phyloP scores from a whole-genome alignment of 2,113 vertebrate genomes.

The Pygoscelis antarcticus region DNA sequence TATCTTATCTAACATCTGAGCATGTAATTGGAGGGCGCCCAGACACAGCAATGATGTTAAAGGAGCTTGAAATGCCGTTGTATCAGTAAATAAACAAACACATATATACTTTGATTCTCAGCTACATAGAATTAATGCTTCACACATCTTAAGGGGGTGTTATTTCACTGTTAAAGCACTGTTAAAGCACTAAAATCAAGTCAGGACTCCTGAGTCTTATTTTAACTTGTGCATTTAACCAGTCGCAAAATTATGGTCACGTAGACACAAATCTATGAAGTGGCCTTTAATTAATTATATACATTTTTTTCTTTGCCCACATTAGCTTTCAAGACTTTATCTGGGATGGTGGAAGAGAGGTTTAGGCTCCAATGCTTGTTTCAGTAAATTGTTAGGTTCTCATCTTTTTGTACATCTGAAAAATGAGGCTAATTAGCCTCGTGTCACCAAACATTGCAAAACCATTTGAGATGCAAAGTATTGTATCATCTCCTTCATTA shows the following conservation, averaged over 20 bases:
- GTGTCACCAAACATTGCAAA: background rate
- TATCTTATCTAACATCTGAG: slow-evolving; percentile 55
- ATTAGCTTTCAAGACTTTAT: background rate
- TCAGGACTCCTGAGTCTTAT: background rate
- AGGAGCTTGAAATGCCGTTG: slow-evolving; percentile 35
- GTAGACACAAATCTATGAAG: background rate
- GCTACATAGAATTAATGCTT: background rate
- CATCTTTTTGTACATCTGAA: background rate
- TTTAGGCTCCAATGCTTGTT: background rate
- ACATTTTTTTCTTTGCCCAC: background rate
- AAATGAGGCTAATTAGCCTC: background rate
- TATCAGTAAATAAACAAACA: slow-evolving; percentile 50
- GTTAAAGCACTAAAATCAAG: background rate
- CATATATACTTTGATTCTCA: slow-evolving; percentile 19
- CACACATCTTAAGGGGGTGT: slow-evolving; percentile 9
- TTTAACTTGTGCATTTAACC: background rate
- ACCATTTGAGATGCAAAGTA: background rate
- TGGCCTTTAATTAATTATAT: background rate
- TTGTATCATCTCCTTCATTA: background rate
- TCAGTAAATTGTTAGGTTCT: background rate
- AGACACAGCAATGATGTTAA: slow-evolving; percentile 1
- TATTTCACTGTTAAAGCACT: background rate
- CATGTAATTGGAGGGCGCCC: slow-evolving; percentile 44
- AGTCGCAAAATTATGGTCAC: background rate
- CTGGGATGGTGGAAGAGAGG: background rate